A percentile compares a stretch with the other conserved stretches of the same genome.
Conservation (phyloP, 2,797 vertebrate genomes). For the Rousettus madagascariensis region DNA sequence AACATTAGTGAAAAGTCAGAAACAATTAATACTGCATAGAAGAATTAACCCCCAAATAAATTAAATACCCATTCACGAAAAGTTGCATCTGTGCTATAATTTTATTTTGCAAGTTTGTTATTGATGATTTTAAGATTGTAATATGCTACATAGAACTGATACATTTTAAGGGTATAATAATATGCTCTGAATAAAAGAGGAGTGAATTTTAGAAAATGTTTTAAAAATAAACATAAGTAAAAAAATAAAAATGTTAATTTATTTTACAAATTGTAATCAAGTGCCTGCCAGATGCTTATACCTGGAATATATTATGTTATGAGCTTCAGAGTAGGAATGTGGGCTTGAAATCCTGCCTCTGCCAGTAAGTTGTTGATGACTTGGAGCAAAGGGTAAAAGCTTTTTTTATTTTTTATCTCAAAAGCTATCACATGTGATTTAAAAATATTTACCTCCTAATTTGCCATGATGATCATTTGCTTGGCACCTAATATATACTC, state of each 20-base stretch:
- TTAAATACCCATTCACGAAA: slow-evolving; percentile 68
- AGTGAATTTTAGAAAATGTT: background rate
- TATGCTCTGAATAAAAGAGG: background rate
- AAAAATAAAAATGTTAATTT: background rate
- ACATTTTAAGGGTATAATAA: background rate
- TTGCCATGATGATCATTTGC: background rate
- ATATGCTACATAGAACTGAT: background rate
- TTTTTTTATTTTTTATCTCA: background rate
- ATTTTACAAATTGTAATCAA: background rate
- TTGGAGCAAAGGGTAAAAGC: background rate
- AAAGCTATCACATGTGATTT: background rate
- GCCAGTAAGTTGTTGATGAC: background rate
- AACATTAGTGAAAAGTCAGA: slow-evolving; percentile 80
- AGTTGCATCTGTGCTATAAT: slow-evolving; percentile 38
- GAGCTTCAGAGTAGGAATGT: background rate
- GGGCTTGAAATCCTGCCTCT: background rate
- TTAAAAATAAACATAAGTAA: background rate
- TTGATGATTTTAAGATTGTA: slow-evolving; percentile 22
- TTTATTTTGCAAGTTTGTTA: slow-evolving; percentile 23
- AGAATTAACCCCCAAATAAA: slow-evolving; percentile 71
- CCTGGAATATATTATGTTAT: background rate
- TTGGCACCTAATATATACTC: background rate
- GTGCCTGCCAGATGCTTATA: background rate
- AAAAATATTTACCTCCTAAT: background rate
- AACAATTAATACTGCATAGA: slow-evolving; percentile 70